These are phyloP conservation scores for Misgurnus mizolepis DNA, from an alignment of 2,113 vertebrate genomes.

Conservation along the genomic window DNA sequence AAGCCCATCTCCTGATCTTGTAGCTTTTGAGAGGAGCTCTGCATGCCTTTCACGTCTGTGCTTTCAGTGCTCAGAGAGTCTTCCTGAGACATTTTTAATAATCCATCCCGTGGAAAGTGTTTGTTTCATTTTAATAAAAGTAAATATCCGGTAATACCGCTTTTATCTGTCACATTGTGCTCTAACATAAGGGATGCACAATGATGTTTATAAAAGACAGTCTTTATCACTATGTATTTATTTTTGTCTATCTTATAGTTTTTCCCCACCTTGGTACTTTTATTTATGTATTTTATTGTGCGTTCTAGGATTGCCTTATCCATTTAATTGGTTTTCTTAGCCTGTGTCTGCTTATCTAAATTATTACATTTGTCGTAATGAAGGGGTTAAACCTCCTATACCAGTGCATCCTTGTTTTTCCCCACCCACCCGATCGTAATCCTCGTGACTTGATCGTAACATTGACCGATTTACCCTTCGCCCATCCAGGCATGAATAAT, in stretches of 20 bases:
- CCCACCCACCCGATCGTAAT: background rate
- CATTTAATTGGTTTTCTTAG: no score
- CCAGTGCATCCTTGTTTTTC: background rate
- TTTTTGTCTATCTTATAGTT: background rate
- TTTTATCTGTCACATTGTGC: background rate
- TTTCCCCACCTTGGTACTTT: background rate
- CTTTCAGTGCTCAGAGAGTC: background rate
- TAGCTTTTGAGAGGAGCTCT: background rate
- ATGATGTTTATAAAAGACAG: background rate
- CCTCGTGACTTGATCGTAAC: constrained; percentile 47
- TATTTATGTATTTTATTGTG: no score
- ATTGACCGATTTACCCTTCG: constrained; percentile 61
- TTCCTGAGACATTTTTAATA: background rate
- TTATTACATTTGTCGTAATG: background rate
- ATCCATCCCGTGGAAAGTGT: background rate
- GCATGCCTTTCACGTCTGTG: background rate
- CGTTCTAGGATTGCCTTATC: no score
- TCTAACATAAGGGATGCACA: background rate
- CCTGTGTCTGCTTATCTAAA: background rate
- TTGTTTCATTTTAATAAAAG: background rate
- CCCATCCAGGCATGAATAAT: constrained; percentile 74
- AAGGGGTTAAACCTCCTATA: constrained; percentile 13
- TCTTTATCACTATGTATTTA: background rate
- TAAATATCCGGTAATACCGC: background rate
- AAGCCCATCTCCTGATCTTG: background rate